Evolutionary conservation across 2,797 vertebrate species (phyloP).

Genomic region (Basileuterus tristriatus): DNA sequence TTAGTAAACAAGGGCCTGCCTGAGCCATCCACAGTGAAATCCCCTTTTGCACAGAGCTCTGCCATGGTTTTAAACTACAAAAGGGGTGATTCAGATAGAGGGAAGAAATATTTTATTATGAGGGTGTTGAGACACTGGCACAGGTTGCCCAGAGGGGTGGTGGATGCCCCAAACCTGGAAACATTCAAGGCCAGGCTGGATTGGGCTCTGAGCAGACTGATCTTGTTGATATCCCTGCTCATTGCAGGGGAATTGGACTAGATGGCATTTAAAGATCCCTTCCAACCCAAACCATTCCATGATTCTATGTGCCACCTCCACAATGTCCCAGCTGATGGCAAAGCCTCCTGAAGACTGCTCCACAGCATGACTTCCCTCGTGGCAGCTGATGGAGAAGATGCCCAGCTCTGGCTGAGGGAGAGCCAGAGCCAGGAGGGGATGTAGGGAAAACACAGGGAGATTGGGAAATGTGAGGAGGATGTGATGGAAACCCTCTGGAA

Average conservation of each 20-base stretch:
- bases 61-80: not conserved
- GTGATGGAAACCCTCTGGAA: not conserved
- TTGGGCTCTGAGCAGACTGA: not conserved
- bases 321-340: not conserved
- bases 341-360: not conserved
- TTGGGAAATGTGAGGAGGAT: not conserved
- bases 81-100: not conserved
- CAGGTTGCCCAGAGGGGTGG: not conserved
- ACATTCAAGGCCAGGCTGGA: not conserved
- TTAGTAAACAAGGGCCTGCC: not conserved
- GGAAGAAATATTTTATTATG: not conserved
- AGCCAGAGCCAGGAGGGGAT: not conserved
- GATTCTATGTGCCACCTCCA: not conserved
- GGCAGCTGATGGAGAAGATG: not conserved
- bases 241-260: not conserved
- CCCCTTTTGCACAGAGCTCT: not conserved
- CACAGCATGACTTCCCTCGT: rapidly evolving
- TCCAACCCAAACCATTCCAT: not conserved
- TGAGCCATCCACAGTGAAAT: not conserved
- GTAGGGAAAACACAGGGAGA: not conserved
- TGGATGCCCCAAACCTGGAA: not conserved
- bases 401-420: not conserved
- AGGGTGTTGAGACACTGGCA: not conserved
- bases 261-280: not conserved
- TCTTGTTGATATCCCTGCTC: not conserved